Base-by-base conservation (phyloP, 2,113 vertebrate species). In the Mobula birostris region DNA sequence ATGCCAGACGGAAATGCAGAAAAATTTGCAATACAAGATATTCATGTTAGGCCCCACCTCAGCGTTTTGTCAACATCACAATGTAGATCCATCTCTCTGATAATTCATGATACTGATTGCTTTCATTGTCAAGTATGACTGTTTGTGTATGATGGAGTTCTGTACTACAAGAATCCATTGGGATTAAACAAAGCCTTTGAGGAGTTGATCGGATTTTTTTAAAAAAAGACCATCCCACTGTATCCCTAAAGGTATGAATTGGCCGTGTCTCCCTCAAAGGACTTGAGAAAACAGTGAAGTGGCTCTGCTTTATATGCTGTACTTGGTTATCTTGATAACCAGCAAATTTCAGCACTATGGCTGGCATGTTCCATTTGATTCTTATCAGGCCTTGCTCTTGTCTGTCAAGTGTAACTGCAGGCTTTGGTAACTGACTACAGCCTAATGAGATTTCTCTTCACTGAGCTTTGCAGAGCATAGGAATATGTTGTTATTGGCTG, bases 111-210 rank as follows among this genome's bases (percentile, higher is more conserved):
- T 72, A 93, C 74, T 93, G 36, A 56, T 76, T 92, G 90, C 24
- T 70, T 92, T 74, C 68, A 29, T 56, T 29, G 68, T 56, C 68
- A 76, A n/a, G 66, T 68, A 27, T 74, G 11, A 74, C 6, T 74
- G 11, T 11, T 29, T 29, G 56, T 27, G 56, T 56, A 29, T 15
- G 90, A 72, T 92, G 68, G 68, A 93, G 27, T 56, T 27, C 36
- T 74, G 56, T 74, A 93, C 48, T 74, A 27, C 15, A 48, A 74
- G 29, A 66, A 92, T 19, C 7, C 29, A 27, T 56, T 56, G 21
- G 70, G 9, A 14, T 93, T 21, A 56, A 74, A 76, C 91, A 93
- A 93, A 74, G 91, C 32, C 56, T 93, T 93, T 74, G 27, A 48
- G 36, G 36, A 74, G 1, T 56, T 29, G 40, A 24, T 93, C 36